Conservation (phyloP, 2,888 invertebrate genomes). For the Lasioglossum pauxillum region DNA sequence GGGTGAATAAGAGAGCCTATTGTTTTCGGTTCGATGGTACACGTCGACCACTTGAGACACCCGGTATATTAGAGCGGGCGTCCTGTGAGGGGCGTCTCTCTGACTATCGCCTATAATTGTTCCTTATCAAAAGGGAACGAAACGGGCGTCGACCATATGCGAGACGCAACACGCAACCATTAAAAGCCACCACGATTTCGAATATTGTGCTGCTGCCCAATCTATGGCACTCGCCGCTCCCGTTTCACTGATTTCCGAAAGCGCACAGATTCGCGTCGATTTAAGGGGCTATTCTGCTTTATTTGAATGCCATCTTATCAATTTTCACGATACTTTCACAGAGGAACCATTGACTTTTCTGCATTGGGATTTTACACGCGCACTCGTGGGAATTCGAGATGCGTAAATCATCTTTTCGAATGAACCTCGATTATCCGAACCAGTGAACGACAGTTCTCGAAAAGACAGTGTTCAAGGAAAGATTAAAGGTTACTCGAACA, state of each 20-base stretch:
- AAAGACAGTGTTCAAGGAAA: too few relatives aligned
- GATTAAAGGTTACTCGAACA: too few relatives aligned
- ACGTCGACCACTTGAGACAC: conserved; percentile 61
- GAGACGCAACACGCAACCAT: conserved; percentile 60
- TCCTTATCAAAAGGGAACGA: conserved; percentile 71
- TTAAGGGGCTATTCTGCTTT: too few relatives aligned
- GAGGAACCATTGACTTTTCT: background rate
- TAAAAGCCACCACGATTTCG: conserved; percentile 50
- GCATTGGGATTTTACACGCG: background rate
- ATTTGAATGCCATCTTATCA: background rate
- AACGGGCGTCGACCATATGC: conserved; percentile 69
- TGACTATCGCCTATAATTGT: conserved; percentile 73
- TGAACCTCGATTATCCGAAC: too few relatives aligned
- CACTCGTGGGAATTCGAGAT: background rate
- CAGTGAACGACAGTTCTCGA: too few relatives aligned
- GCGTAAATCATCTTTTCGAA: background rate
- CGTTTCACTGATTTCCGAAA: conserved; percentile 25
- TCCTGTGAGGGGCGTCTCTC: conserved; percentile 68
- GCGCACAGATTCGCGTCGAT: background rate
- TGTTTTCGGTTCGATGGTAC: conserved; percentile 60
- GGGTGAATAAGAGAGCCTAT: conserved; percentile 59
- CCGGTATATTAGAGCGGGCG: conserved; percentile 62
- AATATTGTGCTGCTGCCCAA: background rate
- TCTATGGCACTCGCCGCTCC: conserved; percentile 6
- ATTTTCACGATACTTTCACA: background rate